A percentile compares a stretch with the other conserved stretches of the same genome.
Conservation (phyloP, 2,113 vertebrate species). For the Euleptes europaea region DNA sequence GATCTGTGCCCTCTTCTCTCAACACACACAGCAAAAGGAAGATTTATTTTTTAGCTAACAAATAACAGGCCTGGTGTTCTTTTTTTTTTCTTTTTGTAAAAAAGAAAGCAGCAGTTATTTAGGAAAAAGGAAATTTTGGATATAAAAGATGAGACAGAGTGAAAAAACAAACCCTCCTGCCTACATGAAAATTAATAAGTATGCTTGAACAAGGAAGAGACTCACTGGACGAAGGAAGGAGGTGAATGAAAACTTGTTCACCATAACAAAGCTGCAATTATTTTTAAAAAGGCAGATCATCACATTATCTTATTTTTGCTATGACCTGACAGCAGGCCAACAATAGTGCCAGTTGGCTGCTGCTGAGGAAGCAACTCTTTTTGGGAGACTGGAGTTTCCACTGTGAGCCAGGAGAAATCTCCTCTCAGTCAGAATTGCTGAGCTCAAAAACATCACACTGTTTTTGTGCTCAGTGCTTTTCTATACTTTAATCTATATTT, state of each 20-base stretch:
- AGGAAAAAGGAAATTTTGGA: not conserved
- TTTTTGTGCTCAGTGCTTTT: conserved; percentile 22
- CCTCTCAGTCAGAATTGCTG: conserved; percentile 25
- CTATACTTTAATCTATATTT: conserved; percentile 23
- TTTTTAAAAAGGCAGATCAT: not conserved
- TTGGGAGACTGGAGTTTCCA: not conserved
- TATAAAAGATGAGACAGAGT: not conserved
- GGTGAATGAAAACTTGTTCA: conserved; percentile 8
- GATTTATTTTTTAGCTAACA: too few species aligned
- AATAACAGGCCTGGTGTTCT: not conserved
- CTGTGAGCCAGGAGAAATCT: not conserved
- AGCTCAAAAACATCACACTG: conserved; percentile 26
- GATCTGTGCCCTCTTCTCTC: not conserved
- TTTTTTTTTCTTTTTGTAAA: not conserved
- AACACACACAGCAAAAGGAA: not conserved
- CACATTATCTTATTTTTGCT: conserved; percentile 16
- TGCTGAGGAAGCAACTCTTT: not conserved
- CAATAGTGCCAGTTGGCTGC: not conserved
- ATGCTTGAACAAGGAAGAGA: not conserved
- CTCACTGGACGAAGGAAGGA: not conserved
- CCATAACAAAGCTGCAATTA: not conserved
- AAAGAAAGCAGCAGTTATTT: not conserved
- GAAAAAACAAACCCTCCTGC: not conserved
- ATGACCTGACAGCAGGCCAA: conserved; percentile 32
- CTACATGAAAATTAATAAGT: not conserved